phyloP scores from a whole-genome alignment of 2,797 vertebrate genomes.

The Rallus crepitans region DNA sequence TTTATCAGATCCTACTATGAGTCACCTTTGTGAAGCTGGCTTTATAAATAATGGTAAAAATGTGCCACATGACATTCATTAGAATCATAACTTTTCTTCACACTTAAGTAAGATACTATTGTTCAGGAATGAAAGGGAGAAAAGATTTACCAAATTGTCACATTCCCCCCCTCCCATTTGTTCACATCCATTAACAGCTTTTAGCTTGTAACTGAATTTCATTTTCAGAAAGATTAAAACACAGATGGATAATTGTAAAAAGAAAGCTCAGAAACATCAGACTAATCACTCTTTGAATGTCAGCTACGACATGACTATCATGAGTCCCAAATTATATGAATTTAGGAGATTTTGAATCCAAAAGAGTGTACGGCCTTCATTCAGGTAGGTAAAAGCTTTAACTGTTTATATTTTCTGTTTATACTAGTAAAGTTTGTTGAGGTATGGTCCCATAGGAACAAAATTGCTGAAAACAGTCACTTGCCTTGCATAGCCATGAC shows the following conservation, averaged over 20 bases:
- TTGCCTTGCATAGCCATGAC: not conserved
- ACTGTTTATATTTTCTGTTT: not conserved
- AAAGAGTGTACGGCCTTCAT: not conserved
- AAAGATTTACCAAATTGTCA: constrained; percentile 43
- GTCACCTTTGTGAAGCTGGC: not conserved
- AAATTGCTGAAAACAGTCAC: not conserved
- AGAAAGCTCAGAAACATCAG: not conserved
- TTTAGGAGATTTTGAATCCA: not conserved
- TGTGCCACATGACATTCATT: not conserved
- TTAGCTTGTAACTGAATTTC: constrained; percentile 70
- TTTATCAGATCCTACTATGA: not conserved
- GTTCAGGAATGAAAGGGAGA: constrained; percentile 31
- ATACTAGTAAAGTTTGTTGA: not conserved
- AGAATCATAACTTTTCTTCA: not conserved
- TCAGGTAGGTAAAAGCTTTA: not conserved
- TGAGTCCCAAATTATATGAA: not conserved
- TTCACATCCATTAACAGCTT: constrained; percentile 72
- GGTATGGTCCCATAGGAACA: not conserved
- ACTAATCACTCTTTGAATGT: not conserved
- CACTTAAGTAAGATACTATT: constrained; percentile 12
- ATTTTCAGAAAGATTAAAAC: constrained; percentile 67
- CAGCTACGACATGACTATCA: not conserved
- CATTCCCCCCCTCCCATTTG: constrained; percentile 25
- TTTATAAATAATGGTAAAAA: constrained; percentile 38
- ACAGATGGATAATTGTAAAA: constrained; percentile 56